Evolutionary conservation across 1,140 invertebrate genomes (phyloP).

Genomic region (Trichomalopsis sarcophagae): DNA sequence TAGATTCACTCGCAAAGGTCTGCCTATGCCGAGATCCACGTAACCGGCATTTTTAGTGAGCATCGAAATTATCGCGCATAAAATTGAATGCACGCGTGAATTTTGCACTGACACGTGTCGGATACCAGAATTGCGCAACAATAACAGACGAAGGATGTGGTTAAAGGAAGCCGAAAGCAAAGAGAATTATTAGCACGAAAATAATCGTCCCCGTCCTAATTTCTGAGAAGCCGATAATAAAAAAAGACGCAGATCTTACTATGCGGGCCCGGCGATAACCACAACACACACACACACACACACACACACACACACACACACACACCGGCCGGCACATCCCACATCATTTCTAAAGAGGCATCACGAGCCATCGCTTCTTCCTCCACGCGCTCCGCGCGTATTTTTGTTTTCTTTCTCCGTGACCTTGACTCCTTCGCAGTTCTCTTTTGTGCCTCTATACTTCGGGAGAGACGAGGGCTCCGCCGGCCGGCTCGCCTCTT

Average conservation of each 20-base stretch:
- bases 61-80: too few species aligned
- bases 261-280: neutral
- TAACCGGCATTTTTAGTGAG: too few species aligned
- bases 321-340: too few species aligned
- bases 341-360: too few species aligned
- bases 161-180: neutral
- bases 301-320: neutral
- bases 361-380: neutral
- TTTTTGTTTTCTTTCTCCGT: neutral
- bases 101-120: too few species aligned
- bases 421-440: neutral
- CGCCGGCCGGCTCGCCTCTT: neutral
- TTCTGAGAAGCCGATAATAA: conserved; percentile 10
- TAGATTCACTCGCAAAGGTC: too few species aligned
- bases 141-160: neutral
- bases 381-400: neutral
- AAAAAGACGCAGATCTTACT: neutral
- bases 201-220: conserved; percentile 13
- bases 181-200: neutral
- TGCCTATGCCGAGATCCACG: too few species aligned
- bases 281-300: too few species aligned
- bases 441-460: neutral
- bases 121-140: too few species aligned
- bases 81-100: too few species aligned
- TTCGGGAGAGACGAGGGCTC: neutral